Conservation (phyloP, 2,888 invertebrate genomes). For the Ophioninae sp. region DNA sequence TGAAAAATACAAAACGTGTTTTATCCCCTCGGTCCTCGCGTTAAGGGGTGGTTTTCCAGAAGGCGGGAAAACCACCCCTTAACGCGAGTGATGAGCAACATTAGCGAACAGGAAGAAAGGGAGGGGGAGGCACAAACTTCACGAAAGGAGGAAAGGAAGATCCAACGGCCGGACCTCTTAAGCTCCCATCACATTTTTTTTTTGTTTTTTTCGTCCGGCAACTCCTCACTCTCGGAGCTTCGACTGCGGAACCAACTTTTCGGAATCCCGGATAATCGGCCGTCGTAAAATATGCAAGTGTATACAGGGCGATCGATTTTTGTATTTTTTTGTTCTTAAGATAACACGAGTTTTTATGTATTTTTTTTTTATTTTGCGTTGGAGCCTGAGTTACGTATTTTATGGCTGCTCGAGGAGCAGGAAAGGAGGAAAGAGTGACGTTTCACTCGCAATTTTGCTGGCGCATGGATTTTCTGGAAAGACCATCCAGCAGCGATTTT, state of each 20-base stretch:
- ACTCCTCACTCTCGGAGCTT: conserved; percentile 30
- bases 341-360: not conserved
- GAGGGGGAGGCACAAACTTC: conserved; percentile 10
- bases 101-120: not conserved
- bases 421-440: not conserved
- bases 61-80: conserved; percentile 8
- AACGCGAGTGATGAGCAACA: not conserved
- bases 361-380: not conserved
- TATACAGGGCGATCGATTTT: not conserved
- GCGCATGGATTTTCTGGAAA: not conserved
- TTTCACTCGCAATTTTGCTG: not conserved
- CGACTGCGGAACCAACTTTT: conserved; percentile 1
- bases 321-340: not conserved
- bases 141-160: conserved; percentile 9
- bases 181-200: not conserved
- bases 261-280: not conserved
- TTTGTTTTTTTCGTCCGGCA: not conserved
- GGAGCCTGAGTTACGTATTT: not conserved
- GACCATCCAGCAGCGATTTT: not conserved
- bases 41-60: too few species aligned
- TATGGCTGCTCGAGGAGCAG: not conserved
- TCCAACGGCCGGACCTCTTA: not conserved
- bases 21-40: conserved; percentile 41
- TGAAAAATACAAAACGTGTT: conserved; percentile 54
- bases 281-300: not conserved